Evolutionary conservation across 2,888 invertebrate species (phyloP), one percentile per base, ranked within the genome.

Genomic region (Isoperla grammatica): DNA sequence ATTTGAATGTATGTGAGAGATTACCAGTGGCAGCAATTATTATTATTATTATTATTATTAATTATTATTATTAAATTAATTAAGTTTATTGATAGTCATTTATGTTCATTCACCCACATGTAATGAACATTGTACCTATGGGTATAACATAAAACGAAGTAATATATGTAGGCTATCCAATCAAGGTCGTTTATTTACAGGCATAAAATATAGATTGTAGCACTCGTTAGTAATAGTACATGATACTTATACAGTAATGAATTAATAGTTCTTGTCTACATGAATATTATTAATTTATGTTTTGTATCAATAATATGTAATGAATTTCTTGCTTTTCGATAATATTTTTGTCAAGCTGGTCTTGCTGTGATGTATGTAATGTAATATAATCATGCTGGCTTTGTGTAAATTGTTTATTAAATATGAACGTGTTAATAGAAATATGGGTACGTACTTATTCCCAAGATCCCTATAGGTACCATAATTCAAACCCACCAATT

Each of bases 321-420:
- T 50, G 8, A 29, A n/a, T 50, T 46, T 50, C n/a, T 22, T 50
- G 49, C 29, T 50, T 50, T 50, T 35, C 29, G 29, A 29, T 29
- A 29, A 29, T 29, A 29, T 29, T 29, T 42, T 35, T 49, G 48
- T 56, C 61, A 61, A 61, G 61, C 61, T 61, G 61, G 61, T 54
- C 61, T 61, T 61, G 61, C 22, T 60, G 50, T 58, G 58, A 61
- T 61, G 48, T 56, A 56, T 56, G 54, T 40, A 40, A 6, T 29
- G 29, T 29, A 29, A 29, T 29, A 29, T 29, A 23, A 50, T 29
- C 54, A 19, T 6, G 19, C 37, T 54, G 54, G 39, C 39, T 54
- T 37, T 39, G 39, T 54, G 54, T 37, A 54, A 12, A 54, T 39
- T 54, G 40, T 37, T 35, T 23, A 15, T 53, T 23, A 23, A 53